Base-by-base conservation (phyloP, 92 coral and sea anemone genomes). In the Parazoanthus atlanticus region DNA sequence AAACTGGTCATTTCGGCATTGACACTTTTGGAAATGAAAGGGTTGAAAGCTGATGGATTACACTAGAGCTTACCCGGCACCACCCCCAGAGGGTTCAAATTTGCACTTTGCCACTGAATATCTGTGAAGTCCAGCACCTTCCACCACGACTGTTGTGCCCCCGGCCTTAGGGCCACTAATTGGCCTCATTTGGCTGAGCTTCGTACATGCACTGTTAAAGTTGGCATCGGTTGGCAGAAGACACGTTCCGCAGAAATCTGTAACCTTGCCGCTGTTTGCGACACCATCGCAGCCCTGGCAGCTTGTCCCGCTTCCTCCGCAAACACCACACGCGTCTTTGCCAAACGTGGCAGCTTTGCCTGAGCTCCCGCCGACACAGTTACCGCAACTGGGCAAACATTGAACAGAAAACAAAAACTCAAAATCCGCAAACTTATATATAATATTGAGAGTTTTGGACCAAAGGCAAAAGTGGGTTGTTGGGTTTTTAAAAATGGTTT, bases 91-190 rank as follows among this genome's bases (percentile, higher is more conserved):
- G 5, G 89, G 89, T 86, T 79, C 86, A 31, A 93, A 84, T 9
- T 90, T 78, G 91, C 98, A 95, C 41, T 61, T 70, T 21, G 93
- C 92, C 30, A 89, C 86, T 6, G 85, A 12, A 13, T 38, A 64
- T 30, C 66, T 29, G 54, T 86, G 70, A 21, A 92, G 81, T 1
- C 98, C 98, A 41, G 95, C 98, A 9, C 96, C 98, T 43, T 49
- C 76, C 4, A 95, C 92, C 6, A 78, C 79, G 0, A 95, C 73
- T 5, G 31, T 76, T 0, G 88, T 89, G 15, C 90, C 89, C 0
- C 91, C 92, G 15, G 84, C 54, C 34, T 30, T 34, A 11, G 88
- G 84, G 23, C 96, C 98, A 36, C 98, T 95, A 8, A 81, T 80
- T 0, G 96, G 93, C 25, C 34, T 64, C 86, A 86, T 30, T 2